These are phyloP conservation scores for Elaphurus davidianus DNA, from an alignment of 2,113 vertebrate species.

Conservation along the genomic window DNA sequence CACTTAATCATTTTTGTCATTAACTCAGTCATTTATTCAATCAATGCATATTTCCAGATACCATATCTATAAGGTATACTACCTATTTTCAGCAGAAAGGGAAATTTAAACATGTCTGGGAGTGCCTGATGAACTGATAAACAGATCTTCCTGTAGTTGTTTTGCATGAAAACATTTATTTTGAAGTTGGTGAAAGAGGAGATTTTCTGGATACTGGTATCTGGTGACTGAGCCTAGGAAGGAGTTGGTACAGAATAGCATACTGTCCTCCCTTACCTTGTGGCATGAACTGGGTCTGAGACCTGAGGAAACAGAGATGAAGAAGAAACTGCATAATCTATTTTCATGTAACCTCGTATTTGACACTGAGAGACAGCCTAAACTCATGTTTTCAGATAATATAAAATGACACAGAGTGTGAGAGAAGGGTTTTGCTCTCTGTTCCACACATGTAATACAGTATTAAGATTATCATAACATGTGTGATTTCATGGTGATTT, in stretches of 20 bases:
- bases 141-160: background rate
- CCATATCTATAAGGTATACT: background rate
- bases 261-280: background rate
- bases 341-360: background rate
- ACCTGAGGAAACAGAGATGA: background rate
- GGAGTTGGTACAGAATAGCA: fast-evolving
- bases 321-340: background rate
- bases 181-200: background rate
- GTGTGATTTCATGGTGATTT: background rate
- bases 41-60: background rate
- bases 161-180: background rate
- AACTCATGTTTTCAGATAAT: background rate
- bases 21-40: background rate
- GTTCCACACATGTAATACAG: background rate
- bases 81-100: background rate
- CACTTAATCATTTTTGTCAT: background rate
- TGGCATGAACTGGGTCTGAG: background rate
- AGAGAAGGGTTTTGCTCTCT: background rate
- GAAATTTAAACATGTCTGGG: background rate
- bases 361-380: background rate
- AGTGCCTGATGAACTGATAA: background rate
- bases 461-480: background rate
- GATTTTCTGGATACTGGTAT: background rate
- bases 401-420: background rate
- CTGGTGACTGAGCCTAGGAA: background rate